A percentile compares a stretch with the other conserved stretches of the same genome.
Evolutionary conservation across 2,113 vertebrate genomes (phyloP).

Genomic region (Microcebus murinus): DNA sequence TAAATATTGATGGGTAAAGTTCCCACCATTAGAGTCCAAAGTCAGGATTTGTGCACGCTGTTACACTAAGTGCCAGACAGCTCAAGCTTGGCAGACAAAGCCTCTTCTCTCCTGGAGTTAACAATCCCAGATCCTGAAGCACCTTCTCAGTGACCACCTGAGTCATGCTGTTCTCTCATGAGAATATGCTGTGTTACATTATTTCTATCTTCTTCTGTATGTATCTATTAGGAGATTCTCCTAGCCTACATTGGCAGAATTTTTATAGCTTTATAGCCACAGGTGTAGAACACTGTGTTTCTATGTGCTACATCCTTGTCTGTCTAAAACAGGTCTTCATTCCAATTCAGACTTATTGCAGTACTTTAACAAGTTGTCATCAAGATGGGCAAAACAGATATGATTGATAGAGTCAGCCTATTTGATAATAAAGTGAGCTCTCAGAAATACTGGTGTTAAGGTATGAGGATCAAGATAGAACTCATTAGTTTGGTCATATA

Average conservation of each 20-base stretch:
- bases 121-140: not conserved
- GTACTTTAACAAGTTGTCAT: not conserved
- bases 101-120: not conserved
- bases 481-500: not conserved
- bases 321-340: not conserved
- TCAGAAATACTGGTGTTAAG: slow-evolving; percentile 9
- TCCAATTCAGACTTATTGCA: not conserved
- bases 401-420: not conserved
- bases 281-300: not conserved
- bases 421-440: not conserved
- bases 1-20: not conserved
- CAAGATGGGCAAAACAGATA: not conserved
- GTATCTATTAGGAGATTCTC: not conserved
- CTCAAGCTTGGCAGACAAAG: not conserved
- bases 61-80: not conserved
- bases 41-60: not conserved
- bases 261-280: not conserved
- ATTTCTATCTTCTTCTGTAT: not conserved
- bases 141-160: not conserved
- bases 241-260: not conserved
- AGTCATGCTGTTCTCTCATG: not conserved
- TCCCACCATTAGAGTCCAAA: not conserved
- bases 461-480: not conserved
- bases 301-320: not conserved
- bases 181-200: not conserved